Base-by-base conservation (phyloP, 2,888 invertebrate genomes). In the Microctonus brassicae region DNA sequence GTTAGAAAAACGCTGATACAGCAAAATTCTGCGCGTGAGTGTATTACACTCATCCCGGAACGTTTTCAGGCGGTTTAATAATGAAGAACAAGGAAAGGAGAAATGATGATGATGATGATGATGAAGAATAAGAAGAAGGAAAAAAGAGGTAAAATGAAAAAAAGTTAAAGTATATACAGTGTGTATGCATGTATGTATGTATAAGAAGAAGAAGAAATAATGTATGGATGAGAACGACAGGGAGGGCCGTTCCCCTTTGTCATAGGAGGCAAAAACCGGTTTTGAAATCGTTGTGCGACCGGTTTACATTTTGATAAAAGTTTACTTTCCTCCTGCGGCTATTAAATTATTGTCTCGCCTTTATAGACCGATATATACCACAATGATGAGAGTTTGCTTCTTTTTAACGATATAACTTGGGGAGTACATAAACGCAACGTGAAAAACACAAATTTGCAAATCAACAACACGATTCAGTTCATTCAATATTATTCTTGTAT, bases 241-340 rank as follows among this genome's bases (percentile, higher is more conserved):
- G 68, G 78, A 76, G 74, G 73, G 73, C 77, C 77, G 75, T 74
- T 74, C 75, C 73, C 71, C 72, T 74, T 72, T 76, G 73, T 73
- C 71, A 70, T 68, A 68, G 58, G 69, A 61, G 52, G 47, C 66
- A 53, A 22, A 76, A 83, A 84, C 84, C 82, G 83, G 84, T 84
- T 85, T 75, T 71, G 70, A 73, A 78, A 77, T 77, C 77, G 78
- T 76, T 76, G 79, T 73, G 79, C 80, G 80, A 84, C 86, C 82
- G 83, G 84, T 86, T 84, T 75, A 79, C 80, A 79, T 81, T 83
- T 82, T 82, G 80, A 84, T 83, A 84, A 82, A 82, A 80, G 75
- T 81, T 81, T 82, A 79, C 80, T 79, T 80, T 76, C 68, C 74
- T 75, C 77, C 76, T 78, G 70, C 55, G 78, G 80, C 83, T 80